phyloP scores from a whole-genome alignment of 2,888 invertebrate genomes.

The Diaphora mendica region DNA sequence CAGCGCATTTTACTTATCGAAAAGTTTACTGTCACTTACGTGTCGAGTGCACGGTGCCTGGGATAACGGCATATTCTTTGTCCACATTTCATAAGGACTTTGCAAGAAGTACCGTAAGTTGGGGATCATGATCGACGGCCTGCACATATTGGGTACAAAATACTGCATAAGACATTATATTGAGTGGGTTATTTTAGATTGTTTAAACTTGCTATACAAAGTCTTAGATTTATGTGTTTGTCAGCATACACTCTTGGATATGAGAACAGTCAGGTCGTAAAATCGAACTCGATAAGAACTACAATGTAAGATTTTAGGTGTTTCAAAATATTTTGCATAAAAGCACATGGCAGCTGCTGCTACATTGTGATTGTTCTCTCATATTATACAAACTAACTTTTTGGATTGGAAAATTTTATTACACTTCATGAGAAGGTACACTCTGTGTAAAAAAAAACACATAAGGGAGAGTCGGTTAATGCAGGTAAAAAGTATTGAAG shows the following conservation, averaged over 20 bases:
- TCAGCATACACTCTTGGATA: slow-evolving; percentile 21
- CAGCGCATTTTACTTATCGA: slow-evolving; percentile 48
- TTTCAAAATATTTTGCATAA: slow-evolving; percentile 38
- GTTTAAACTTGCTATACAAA: not conserved
- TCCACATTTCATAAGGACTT: slow-evolving; percentile 32
- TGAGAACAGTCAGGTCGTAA: slow-evolving; percentile 35
- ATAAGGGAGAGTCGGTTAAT: not conserved
- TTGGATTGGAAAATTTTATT: slow-evolving; percentile 12
- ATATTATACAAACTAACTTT: not conserved
- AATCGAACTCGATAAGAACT: slow-evolving; percentile 35
- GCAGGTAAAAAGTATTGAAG: not conserved
- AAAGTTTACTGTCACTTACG: slow-evolving; percentile 45
- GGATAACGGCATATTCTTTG: slow-evolving; percentile 41
- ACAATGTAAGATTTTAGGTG: slow-evolving; percentile 37
- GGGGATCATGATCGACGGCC: slow-evolving; percentile 12
- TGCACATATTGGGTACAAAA: not conserved
- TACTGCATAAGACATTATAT: not conserved
- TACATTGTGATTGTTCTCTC: slow-evolving; percentile 19
- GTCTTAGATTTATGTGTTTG: slow-evolving; percentile 19
- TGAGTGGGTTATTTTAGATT: not conserved
- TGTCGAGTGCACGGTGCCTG: slow-evolving; percentile 29
- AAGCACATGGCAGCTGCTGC: slow-evolving; percentile 23
- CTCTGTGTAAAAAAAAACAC: not conserved
- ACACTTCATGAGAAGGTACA: not conserved
- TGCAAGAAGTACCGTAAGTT: slow-evolving; percentile 12